Percentiles rank a stretch among this genome's conserved stretches.
Evolutionary conservation across 2,113 vertebrate genomes (phyloP).

Genomic region (Dicrurus megarhynchus): DNA sequence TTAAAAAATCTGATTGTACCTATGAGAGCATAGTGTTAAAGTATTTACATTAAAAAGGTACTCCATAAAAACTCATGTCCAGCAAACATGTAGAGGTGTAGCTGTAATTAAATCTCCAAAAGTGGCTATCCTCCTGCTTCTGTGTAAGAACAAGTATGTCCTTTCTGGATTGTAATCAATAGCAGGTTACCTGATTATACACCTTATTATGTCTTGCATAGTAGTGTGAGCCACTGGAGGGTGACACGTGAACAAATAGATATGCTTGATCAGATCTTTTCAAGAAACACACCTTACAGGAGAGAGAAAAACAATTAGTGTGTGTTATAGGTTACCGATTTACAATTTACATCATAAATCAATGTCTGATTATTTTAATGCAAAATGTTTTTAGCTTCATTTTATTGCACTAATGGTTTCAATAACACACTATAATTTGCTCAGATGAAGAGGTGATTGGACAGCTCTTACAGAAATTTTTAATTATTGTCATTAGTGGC

Average conservation of each 20-base stretch:
- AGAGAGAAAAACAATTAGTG: background rate
- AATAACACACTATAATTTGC: conserved; percentile 58
- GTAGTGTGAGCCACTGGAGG: background rate
- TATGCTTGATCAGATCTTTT: conserved; percentile 5
- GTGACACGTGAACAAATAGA: conserved; percentile 2
- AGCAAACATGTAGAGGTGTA: background rate
- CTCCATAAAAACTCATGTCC: background rate
- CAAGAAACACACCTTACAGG: background rate
- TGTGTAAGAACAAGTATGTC: background rate
- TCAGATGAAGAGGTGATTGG: conserved; percentile 56
- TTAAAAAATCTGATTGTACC: background rate
- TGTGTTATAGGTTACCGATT: conserved; percentile 36
- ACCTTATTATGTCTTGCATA: background rate
- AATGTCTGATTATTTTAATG: conserved; percentile 48
- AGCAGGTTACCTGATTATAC: background rate
- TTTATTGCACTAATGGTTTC: conserved; percentile 30
- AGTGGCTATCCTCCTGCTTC: background rate
- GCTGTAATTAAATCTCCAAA: background rate
- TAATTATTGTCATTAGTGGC: conserved; percentile 58
- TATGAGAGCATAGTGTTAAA: background rate
- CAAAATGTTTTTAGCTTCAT: conserved; percentile 31
- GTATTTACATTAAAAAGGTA: background rate
- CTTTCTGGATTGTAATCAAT: background rate
- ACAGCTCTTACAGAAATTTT: conserved; percentile 59
- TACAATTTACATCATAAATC: conserved; percentile 49